Evolutionary conservation across 2,888 invertebrate genomes (phyloP).

Genomic region (Charanyca ferruginea): DNA sequence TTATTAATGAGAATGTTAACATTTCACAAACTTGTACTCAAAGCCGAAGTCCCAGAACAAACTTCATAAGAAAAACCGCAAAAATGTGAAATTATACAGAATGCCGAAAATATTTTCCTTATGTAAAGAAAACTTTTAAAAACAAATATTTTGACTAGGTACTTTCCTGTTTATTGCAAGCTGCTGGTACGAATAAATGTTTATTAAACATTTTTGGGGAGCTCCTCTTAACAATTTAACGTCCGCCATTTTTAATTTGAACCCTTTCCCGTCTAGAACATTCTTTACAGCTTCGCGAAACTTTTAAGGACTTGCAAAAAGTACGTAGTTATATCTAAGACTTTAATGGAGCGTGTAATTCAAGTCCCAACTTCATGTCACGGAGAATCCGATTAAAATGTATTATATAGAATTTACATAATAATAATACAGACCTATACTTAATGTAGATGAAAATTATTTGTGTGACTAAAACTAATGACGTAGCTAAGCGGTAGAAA

Average conservation of each 20-base stretch:
- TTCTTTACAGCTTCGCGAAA: constrained; percentile 31
- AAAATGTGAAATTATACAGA: constrained; percentile 51
- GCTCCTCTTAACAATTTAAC: constrained; percentile 15
- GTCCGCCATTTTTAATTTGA: constrained; percentile 36
- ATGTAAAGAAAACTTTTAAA: constrained; percentile 40
- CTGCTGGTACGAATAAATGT: constrained; percentile 34
- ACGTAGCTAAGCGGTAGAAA: constrained; percentile 24
- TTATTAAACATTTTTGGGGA: constrained; percentile 28
- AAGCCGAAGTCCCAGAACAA: constrained; percentile 34
- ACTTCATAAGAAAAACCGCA: constrained; percentile 44
- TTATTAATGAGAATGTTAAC: constrained; percentile 47
- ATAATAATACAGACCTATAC: too few relatives aligned
- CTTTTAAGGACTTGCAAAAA: constrained; percentile 22
- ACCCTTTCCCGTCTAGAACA: constrained; percentile 33
- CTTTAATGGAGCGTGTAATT: constrained; percentile 37
- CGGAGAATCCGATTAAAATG: constrained; percentile 48
- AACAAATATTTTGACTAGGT: constrained; percentile 50
- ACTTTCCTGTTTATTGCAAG: constrained; percentile 41
- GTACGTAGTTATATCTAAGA: constrained; percentile 10
- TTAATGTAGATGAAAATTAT: constrained; percentile 34
- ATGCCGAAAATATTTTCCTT: constrained; percentile 31
- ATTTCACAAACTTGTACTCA: constrained; percentile 22
- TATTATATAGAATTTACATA: constrained; percentile 15
- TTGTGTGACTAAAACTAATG: constrained; percentile 46
- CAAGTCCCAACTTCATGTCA: constrained; percentile 37